Evolutionary conservation across 2,113 vertebrate species (phyloP), one percentile per base, ranked within the genome.

Genomic region (Lamprologus ornatipinnis): DNA sequence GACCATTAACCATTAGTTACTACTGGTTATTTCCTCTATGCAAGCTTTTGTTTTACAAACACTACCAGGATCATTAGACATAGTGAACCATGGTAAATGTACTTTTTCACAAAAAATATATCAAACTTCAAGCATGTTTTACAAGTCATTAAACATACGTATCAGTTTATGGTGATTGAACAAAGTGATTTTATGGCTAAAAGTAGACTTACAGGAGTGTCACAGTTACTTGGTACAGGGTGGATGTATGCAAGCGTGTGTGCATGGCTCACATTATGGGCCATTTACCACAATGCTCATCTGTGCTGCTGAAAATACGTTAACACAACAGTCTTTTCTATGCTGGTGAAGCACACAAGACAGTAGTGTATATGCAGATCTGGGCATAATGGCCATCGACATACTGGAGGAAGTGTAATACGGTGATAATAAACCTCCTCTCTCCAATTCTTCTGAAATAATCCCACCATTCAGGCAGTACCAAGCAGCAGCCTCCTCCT

Each of bases 401-500:
- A 92, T 81, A 88, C 84, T 87, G 60, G 60, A 94, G 90, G 91
- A 95, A 93, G 92, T 92, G 83, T 92, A 89, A 90, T 82, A 88
- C 70, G 63, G 89, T 92, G 91, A 93, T 95, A 94, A 95, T 94
- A 93, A 92, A 91, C 86, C 92, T 95, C 68, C 83, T 92, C 83
- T 93, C 93, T 89, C 93, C 93, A 86, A 94, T 95, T 94, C 90
- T 93, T 92, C 82, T 1, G 9, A 85, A 89, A 95, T 85, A 95
- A 93, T 94, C 75, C 87, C 35, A 92, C 90, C 81, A 92, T 94
- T 96, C 88, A 95, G 87, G 82, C 81, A 91, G 95, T 95, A 94
- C 93, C 93, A 95, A 92, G 94, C 92, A 92, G 89, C 90, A 91
- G 81, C 94, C 90, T 94, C 93, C 93, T 94, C 94, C 91, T 91